phyloP scores from a whole-genome alignment of 2,888 invertebrate species.

The Ormyrus rosae region DNA sequence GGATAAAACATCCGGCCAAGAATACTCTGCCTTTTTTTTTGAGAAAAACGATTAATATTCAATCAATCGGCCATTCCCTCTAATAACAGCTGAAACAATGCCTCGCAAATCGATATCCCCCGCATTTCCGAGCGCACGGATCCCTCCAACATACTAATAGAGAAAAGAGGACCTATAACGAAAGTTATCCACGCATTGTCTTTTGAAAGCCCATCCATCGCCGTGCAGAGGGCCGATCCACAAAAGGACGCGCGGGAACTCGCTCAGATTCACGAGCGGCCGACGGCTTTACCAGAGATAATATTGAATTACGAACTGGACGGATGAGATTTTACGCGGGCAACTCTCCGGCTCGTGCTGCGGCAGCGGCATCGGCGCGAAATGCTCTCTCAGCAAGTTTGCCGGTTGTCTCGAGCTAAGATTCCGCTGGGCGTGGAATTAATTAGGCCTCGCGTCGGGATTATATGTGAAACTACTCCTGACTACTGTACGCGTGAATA shows the following conservation, averaged over 20 bases:
- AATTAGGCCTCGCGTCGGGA: conserved; percentile 28
- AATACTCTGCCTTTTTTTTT: too few species aligned
- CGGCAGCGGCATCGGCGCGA: conserved; percentile 1
- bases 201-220: too few species aligned
- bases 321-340: conserved; percentile 35
- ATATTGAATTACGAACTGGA: conserved; percentile 45
- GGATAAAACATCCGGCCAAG: too few species aligned
- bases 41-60: too few species aligned
- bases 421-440: conserved; percentile 33
- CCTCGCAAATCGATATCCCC: background rate
- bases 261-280: background rate
- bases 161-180: too few species aligned
- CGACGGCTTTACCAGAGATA: conserved; percentile 27
- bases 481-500: conserved; percentile 2
- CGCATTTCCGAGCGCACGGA: too few species aligned
- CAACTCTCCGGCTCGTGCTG: background rate
- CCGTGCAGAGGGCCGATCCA: background rate
- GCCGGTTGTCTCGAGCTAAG: conserved; percentile 11
- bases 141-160: too few species aligned
- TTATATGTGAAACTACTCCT: conserved; percentile 23
- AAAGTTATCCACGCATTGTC: too few species aligned
- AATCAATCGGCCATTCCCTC: too few species aligned
- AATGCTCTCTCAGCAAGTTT: conserved; percentile 37
- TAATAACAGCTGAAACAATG: background rate
- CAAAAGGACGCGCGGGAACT: background rate